Percentiles rank a stretch among this genome's conserved stretches.
These are phyloP conservation scores for Sericinus montela DNA, from an alignment of 2,888 invertebrate genomes.

Conservation along the genomic window DNA sequence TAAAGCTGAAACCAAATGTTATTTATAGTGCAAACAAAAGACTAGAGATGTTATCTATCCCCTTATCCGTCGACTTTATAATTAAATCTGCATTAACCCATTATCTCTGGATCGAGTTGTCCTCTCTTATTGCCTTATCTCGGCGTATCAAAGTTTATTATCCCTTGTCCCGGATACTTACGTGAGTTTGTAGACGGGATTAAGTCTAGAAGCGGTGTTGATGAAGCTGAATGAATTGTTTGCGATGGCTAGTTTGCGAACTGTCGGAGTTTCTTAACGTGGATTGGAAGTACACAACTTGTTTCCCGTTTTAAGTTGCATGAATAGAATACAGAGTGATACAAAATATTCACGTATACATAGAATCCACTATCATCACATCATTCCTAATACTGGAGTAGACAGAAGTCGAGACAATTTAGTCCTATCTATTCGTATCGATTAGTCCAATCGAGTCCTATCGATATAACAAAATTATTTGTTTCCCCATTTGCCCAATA, in stretches of 20 bases:
- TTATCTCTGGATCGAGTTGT: not conserved
- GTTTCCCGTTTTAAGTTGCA: too few relatives aligned
- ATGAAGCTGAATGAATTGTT: not conserved
- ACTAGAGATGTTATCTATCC: not conserved
- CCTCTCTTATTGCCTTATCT: not conserved
- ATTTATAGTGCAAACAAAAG: not conserved
- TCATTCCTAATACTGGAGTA: too few relatives aligned
- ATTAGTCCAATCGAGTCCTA: too few relatives aligned
- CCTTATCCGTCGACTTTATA: constrained; percentile 1
- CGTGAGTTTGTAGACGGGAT: not conserved
- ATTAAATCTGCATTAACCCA: constrained; percentile 11
- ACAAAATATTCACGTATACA: too few relatives aligned
- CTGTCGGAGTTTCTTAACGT: not conserved
- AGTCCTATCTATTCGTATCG: too few relatives aligned
- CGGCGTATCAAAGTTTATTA: not conserved
- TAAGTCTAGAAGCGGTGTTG: not conserved
- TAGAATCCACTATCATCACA: too few relatives aligned
- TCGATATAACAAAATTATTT: too few relatives aligned
- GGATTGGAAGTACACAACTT: not conserved
- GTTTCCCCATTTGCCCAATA: too few relatives aligned
- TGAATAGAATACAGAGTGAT: too few relatives aligned
- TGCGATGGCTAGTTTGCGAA: not conserved
- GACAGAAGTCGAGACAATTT: too few relatives aligned
- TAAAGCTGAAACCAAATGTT: not conserved
- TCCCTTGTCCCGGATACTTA: not conserved